Evolutionary conservation across 64 coral and sea anemone species (phyloP), one percentile per base, ranked within the genome.

Genomic region (Actinia tenebrosa): DNA sequence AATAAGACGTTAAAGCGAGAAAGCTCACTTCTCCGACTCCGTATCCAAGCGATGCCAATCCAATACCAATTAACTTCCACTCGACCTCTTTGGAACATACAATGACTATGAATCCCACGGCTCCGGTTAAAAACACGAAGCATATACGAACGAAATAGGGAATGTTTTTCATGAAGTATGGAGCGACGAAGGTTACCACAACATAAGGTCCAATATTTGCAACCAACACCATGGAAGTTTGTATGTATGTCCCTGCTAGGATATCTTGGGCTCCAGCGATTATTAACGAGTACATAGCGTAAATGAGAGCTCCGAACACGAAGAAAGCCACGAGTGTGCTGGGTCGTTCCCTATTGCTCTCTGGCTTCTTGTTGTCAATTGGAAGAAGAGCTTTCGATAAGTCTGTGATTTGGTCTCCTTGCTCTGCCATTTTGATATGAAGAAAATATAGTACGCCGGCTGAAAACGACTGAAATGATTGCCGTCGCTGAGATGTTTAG

Each of bases 211-310:
- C 94, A 20, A 95, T 95, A 80, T 95, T 89, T 5, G 94, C 94
- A 4, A 92, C 84, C 22, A 95, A 79, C 26, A 95, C 94, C 64
- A 95, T 75, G 1, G 94, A 95, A 6, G 94, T 95, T 63, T 95
- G 94, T 47, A 95, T 95, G 45, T 89, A 92, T 46, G 94, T 95
- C 22, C 94, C 94, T 11, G 94, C 94, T 53, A 95, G 64, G 44
- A 95, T 95, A 62, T 95, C 94, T 92, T 95, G 94, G 18, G 94
- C 94, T 43, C 89, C 90, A 45, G 94, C 83, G 43, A 95, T 92
- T 50, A 95, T 86, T 11, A 92, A 79, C 7, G 94, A 95, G 77
- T 95, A 95, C 17, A 89, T 92, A 0, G 90, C 87, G 68, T 95
- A 95, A 54, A 95, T 95, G 45, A 95, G 86, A 59, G 83, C 78